Conservation (phyloP, 2,797 vertebrate species). For the Pithecia hirsuta region DNA sequence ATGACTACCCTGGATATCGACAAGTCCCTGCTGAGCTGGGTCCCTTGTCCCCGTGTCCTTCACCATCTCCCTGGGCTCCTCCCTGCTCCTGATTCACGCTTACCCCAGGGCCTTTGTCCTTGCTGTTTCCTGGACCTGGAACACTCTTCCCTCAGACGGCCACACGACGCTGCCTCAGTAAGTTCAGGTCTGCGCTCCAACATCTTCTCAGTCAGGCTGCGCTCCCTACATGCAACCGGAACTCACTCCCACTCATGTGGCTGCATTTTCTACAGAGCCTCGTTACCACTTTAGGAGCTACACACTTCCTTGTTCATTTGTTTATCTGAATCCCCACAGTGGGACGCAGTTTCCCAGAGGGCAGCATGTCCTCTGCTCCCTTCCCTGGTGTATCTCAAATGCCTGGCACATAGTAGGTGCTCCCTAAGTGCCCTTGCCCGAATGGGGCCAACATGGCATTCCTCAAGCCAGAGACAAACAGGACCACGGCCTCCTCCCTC, state of each 20-base stretch:
- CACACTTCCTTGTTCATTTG: neutral
- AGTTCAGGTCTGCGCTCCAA: neutral
- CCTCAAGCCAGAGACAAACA: neutral
- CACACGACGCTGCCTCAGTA: rapidly evolving
- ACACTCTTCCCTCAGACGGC: neutral
- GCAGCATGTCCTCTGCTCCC: neutral
- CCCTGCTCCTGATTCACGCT: rapidly evolving
- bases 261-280: neutral
- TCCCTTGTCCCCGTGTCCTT: rapidly evolving
- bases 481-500: neutral
- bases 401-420: neutral
- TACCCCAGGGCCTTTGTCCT: neutral
- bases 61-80: neutral
- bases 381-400: neutral
- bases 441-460: neutral
- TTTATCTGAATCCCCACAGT: neutral
- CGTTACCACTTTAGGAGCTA: rapidly evolving
- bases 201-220: neutral
- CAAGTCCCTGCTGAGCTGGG: neutral
- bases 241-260: no score
- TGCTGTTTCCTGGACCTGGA: neutral
- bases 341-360: neutral
- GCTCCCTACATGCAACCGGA: rapidly evolving
- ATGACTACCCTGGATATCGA: no score
- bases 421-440: neutral